These are phyloP conservation scores for Mimas tiliae DNA, from an alignment of 2,888 invertebrate species.

Conservation along the genomic window DNA sequence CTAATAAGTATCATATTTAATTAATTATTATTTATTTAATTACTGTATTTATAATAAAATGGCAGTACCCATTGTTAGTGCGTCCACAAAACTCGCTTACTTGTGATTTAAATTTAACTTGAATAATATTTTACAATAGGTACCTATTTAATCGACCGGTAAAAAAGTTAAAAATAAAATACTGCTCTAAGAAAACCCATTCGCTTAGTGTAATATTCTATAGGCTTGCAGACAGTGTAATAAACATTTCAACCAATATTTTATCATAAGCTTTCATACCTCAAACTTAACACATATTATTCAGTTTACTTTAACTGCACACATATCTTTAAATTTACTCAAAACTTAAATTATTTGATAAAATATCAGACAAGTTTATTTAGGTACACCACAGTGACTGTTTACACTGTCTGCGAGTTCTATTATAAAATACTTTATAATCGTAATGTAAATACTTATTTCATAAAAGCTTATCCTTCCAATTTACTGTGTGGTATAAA, in stretches of 20 bases:
- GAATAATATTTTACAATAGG: background rate
- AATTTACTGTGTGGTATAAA: background rate
- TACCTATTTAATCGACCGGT: no score
- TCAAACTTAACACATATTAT: background rate
- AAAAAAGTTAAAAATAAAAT: no score
- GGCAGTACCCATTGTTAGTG: background rate
- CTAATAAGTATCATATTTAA: no score
- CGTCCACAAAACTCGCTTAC: background rate
- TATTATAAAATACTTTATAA: background rate
- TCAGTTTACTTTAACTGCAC: no score
- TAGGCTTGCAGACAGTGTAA: background rate
- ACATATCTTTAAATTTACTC: no score
- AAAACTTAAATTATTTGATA: no score
- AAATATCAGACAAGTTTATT: no score
- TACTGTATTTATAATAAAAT: background rate
- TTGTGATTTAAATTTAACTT: background rate
- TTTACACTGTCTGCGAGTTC: background rate
- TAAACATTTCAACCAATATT: background rate
- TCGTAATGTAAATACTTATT: background rate
- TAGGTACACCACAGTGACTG: background rate
- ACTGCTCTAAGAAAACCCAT: slow-evolving; percentile 1
- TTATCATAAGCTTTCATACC: background rate
- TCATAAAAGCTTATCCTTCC: background rate
- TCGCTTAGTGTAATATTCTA: background rate
- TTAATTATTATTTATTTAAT: no score